Evolutionary conservation across 2,113 vertebrate genomes (phyloP).

Genomic region (Scartelaos histophorus): DNA sequence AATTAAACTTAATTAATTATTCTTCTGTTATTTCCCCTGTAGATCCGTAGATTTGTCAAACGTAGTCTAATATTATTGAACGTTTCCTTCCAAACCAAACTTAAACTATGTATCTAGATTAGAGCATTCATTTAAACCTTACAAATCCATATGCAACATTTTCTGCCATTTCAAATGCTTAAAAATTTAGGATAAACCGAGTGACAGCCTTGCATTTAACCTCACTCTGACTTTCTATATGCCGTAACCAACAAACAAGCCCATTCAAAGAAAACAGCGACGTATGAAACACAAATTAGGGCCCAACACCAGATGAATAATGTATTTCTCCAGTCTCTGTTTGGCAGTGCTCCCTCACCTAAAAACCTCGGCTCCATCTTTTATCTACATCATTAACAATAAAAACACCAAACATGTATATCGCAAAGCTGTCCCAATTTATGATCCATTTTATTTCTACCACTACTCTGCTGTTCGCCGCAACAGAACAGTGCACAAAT

Average conservation of each 20-base stretch:
- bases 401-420: constrained; percentile 21
- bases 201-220: constrained; percentile 25
- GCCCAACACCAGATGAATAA: constrained; percentile 27
- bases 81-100: too few relatives aligned
- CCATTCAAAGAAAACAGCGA: constrained; percentile 28
- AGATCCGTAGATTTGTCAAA: too few relatives aligned
- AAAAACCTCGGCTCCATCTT: constrained; percentile 23
- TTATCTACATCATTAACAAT: constrained; percentile 24
- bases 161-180: constrained; percentile 18
- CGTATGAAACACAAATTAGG: constrained; percentile 21
- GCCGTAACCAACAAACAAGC: constrained; percentile 40
- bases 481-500: constrained; percentile 5
- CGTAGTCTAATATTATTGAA: too few relatives aligned
- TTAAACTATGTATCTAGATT: not conserved
- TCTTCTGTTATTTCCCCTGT: too few relatives aligned
- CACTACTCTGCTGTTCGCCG: not conserved
- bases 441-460: constrained; percentile 20
- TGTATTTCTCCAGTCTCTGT: constrained; percentile 25
- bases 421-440: not conserved
- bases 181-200: constrained; percentile 18
- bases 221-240: not conserved
- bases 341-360: constrained; percentile 17
- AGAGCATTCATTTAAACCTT: not conserved
- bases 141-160: not conserved
- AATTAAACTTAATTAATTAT: too few relatives aligned